Conservation (phyloP, 2,113 vertebrate genomes). For the Leiothrix lutea region DNA sequence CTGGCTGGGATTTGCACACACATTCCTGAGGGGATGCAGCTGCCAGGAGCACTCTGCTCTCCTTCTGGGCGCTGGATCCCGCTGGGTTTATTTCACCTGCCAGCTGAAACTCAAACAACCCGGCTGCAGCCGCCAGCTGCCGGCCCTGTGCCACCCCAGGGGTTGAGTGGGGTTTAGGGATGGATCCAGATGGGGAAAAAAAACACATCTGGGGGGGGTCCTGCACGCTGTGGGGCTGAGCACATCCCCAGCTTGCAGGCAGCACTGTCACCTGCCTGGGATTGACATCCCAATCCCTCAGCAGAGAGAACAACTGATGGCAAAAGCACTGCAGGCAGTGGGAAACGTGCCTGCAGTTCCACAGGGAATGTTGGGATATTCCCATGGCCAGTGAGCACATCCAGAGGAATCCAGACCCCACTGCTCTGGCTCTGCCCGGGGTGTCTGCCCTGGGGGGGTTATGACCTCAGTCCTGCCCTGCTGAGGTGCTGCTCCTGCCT, state of each 20-base stretch:
- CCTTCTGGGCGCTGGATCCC: not conserved
- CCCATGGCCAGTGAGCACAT: not conserved
- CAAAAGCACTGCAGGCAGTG: not conserved
- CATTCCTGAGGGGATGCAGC: not conserved
- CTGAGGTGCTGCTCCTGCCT: constrained; percentile 41
- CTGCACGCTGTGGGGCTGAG: fast-evolving
- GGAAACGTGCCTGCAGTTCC: not conserved
- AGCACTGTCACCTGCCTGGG: not conserved
- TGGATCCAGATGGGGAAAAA: not conserved
- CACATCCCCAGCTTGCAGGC: not conserved
- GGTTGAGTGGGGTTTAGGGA: not conserved
- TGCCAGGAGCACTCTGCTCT: not conserved
- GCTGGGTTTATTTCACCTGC: constrained; percentile 31
- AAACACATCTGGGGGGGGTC: fast-evolving
- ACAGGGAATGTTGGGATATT: not conserved
- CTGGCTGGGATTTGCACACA: not conserved
- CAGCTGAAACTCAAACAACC: constrained; percentile 2
- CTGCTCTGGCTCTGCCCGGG: not conserved
- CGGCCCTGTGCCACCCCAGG: not conserved
- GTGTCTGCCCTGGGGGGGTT: not conserved
- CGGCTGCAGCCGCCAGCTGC: not conserved
- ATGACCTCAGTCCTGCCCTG: not conserved
- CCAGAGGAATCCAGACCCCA: not conserved
- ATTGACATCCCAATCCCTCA: not conserved
- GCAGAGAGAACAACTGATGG: not conserved